Evolutionary conservation across 2,888 invertebrate genomes (phyloP).

Genomic region (Polyommatus iphigenia): DNA sequence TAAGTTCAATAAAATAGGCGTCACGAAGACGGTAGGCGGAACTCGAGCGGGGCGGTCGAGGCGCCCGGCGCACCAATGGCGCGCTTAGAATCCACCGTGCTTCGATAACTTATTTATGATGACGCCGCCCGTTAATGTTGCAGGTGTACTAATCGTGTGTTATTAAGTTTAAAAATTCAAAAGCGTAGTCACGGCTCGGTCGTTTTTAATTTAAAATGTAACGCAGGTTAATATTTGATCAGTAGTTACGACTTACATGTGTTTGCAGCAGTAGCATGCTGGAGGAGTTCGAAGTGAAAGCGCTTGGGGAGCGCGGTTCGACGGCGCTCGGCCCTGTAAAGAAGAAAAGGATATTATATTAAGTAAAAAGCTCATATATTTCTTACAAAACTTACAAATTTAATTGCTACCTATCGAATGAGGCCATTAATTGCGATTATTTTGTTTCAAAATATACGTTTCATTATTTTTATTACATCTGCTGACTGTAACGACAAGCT

Average conservation of each 20-base stretch:
- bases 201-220: neutral
- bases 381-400: neutral
- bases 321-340: constrained; percentile 79
- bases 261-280: constrained; percentile 97
- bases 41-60: constrained; percentile 60
- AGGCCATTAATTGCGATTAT: neutral
- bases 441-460: neutral
- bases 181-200: constrained; percentile 3
- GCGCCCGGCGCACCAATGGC: constrained; percentile 63
- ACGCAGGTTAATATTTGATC: neutral
- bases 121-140: constrained; percentile 47
- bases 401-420: neutral
- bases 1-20: constrained; percentile 60
- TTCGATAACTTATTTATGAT: constrained; percentile 43
- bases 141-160: constrained; percentile 55
- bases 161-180: constrained; percentile 32
- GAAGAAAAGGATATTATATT: constrained; percentile 41
- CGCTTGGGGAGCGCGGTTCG: constrained; percentile 80
- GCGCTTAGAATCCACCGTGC: constrained; percentile 47
- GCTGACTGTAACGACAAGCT: constrained; percentile 13
- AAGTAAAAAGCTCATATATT: constrained; percentile 37
- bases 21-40: constrained; percentile 66
- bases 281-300: constrained; percentile 82
- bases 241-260: constrained; percentile 83
- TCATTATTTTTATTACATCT: constrained; percentile 25